Evolutionary conservation across 2,888 invertebrate genomes (phyloP).

Genomic region (Sminthurinus aureus): DNA sequence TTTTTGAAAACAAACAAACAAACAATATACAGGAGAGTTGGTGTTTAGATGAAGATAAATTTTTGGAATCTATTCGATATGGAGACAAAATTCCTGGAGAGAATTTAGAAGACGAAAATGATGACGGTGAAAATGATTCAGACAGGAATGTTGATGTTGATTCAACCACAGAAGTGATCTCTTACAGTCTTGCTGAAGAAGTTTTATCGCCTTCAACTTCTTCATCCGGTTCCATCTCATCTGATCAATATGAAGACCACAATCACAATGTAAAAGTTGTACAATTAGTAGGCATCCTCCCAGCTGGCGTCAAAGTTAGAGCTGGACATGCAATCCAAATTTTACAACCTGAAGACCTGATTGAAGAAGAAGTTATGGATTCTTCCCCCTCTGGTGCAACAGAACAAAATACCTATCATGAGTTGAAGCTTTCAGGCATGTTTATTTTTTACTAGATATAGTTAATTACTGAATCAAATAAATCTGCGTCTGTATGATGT

Average conservation of each 20-base stretch:
- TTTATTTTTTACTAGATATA: neutral
- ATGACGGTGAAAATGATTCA: slow-evolving; percentile 14
- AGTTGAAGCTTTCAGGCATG: slow-evolving; percentile 50
- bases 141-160: slow-evolving; percentile 43
- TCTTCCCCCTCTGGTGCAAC: slow-evolving; percentile 34
- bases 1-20: too few relatives aligned
- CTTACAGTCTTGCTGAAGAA: slow-evolving; percentile 44
- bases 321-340: slow-evolving; percentile 46
- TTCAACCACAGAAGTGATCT: slow-evolving; percentile 38
- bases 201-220: slow-evolving; percentile 45
- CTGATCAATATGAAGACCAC: slow-evolving; percentile 46
- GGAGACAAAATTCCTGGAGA: slow-evolving; percentile 39
- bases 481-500: too few relatives aligned
- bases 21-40: slow-evolving; percentile 36
- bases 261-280: slow-evolving; percentile 52
- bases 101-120: slow-evolving; percentile 5
- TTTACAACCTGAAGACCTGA: slow-evolving; percentile 45
- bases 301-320: neutral
- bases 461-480: too few relatives aligned
- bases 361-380: slow-evolving; percentile 46
- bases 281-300: slow-evolving; percentile 50
- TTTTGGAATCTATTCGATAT: slow-evolving; percentile 55
- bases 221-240: slow-evolving; percentile 41
- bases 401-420: slow-evolving; percentile 47
- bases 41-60: slow-evolving; percentile 55